A percentile compares a stretch with the other conserved stretches of the same genome.
Conservation (phyloP, 64 coral and sea anemone genomes). For the Cladopsammia gracilis region DNA sequence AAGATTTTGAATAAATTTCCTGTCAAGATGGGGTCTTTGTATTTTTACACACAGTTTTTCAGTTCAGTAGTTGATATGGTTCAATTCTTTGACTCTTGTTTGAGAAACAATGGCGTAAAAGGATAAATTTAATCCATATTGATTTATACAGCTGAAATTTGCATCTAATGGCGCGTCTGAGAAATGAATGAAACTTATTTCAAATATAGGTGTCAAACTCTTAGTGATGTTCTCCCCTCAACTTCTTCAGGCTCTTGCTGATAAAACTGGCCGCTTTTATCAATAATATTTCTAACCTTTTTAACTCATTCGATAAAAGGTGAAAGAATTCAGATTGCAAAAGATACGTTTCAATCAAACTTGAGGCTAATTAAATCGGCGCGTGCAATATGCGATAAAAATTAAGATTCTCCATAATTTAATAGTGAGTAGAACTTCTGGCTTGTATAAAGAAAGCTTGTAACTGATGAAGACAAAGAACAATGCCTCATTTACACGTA, state of each 20-base stretch:
- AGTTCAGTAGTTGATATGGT: neutral
- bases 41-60: neutral
- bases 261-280: neutral
- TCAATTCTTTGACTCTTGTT: neutral
- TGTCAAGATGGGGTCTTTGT: neutral
- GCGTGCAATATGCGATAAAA: neutral
- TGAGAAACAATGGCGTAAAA: neutral
- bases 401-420: too few relatives aligned
- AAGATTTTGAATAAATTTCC: constrained; percentile 17
- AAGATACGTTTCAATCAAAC: constrained; percentile 24
- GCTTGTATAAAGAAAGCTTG: too few relatives aligned
- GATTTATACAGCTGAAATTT: neutral
- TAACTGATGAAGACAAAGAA: too few relatives aligned
- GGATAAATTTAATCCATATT: neutral
- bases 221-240: too few relatives aligned
- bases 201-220: too few relatives aligned
- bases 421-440: too few relatives aligned
- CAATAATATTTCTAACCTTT: neutral
- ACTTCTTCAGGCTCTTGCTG: neutral
- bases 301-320: neutral
- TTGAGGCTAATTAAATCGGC: neutral
- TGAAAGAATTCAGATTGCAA: constrained; percentile 1
- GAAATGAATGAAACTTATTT: too few relatives aligned
- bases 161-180: too few relatives aligned
- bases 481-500: too few relatives aligned